A percentile compares a stretch with the other conserved stretches of the same genome.
These are phyloP conservation scores for Tanypteryx hageni DNA, from an alignment of 2,888 invertebrate species.

Conservation along the genomic window DNA sequence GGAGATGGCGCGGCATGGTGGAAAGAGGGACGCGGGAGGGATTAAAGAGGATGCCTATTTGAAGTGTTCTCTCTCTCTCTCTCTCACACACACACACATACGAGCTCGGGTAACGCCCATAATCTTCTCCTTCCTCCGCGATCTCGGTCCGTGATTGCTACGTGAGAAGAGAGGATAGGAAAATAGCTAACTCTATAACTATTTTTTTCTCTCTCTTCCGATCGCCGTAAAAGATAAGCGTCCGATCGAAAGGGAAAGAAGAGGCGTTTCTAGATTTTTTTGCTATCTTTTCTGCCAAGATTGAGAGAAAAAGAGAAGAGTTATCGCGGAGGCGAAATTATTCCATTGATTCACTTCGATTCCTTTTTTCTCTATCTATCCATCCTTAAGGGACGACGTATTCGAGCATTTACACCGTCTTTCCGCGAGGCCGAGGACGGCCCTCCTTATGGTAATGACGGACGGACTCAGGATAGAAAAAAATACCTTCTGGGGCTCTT, in stretches of 20 bases:
- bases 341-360: neutral
- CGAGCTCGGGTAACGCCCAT: neutral
- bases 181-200: neutral
- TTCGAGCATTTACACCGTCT: neutral
- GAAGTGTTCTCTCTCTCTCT: neutral
- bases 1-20: neutral
- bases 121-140: conserved; percentile 6
- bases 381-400: neutral
- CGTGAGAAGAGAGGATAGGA: conserved; percentile 25
- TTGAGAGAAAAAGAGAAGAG: neutral
- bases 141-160: conserved; percentile 8
- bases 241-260: neutral
- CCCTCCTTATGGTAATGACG: neutral
- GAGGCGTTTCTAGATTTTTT: neutral
- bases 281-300: neutral
- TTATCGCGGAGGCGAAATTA: neutral
- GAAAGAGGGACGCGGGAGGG: neutral
- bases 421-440: neutral
- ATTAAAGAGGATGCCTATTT: neutral
- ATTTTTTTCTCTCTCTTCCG: neutral
- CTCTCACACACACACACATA: neutral
- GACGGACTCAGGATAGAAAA: neutral
- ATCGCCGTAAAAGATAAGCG: conserved; percentile 4
- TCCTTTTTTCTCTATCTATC: neutral
- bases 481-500: neutral